These are phyloP conservation scores for Myotis daubentonii DNA, from an alignment of 2,797 vertebrate genomes.

Conservation along the genomic window DNA sequence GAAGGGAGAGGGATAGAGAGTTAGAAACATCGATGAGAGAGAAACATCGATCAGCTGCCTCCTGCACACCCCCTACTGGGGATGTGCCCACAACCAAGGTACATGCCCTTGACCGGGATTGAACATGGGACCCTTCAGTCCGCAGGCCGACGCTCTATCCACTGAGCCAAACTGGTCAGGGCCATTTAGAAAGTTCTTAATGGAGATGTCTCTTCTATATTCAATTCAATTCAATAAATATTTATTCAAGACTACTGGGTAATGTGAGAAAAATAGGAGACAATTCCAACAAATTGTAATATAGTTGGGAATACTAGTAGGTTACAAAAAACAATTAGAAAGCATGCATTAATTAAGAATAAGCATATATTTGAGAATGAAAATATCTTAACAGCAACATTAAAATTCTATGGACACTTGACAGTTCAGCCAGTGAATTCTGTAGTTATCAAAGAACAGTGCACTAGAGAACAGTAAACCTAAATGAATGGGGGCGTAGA, in stretches of 20 bases:
- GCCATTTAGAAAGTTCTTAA: neutral
- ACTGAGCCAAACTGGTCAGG: too few relatives aligned
- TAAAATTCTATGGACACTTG: neutral
- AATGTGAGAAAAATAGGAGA: neutral
- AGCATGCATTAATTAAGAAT: neutral
- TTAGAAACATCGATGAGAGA: too few relatives aligned
- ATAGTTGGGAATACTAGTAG: constrained; percentile 2
- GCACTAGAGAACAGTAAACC: neutral
- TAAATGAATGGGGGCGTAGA: neutral
- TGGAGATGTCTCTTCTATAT: neutral
- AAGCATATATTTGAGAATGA: neutral
- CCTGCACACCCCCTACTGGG: too few relatives aligned
- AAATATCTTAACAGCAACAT: constrained; percentile 52
- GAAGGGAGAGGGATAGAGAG: too few relatives aligned
- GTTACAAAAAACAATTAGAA: constrained; percentile 30
- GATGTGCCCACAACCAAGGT: too few relatives aligned
- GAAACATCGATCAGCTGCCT: too few relatives aligned
- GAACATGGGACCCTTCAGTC: too few relatives aligned
- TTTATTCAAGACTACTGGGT: neutral
- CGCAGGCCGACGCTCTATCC: too few relatives aligned
- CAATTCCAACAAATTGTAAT: constrained; percentile 21
- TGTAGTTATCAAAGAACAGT: constrained; percentile 19
- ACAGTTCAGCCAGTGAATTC: neutral
- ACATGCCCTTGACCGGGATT: too few relatives aligned
- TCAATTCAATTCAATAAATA: neutral